A percentile compares a stretch with the other conserved stretches of the same genome.
Conservation (phyloP, 2,797 vertebrate genomes). For the Zonotrichia albicollis region DNA sequence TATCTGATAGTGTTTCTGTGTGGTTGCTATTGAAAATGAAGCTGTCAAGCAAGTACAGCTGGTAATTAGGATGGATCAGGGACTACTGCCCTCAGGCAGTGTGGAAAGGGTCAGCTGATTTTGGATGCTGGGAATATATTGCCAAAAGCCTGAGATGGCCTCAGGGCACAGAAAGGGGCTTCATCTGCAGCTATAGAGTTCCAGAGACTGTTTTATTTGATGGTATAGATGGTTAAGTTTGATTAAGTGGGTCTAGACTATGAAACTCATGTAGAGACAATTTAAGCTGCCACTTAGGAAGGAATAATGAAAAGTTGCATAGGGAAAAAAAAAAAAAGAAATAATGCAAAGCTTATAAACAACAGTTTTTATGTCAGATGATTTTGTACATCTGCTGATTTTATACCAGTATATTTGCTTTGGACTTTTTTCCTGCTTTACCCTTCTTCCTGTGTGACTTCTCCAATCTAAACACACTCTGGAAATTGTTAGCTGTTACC, state of each 20-base stretch:
- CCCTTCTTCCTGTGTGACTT: slow-evolving; percentile 31
- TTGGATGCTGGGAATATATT: background rate
- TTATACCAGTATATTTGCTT: slow-evolving; percentile 16
- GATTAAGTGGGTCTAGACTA: background rate
- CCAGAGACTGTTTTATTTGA: background rate
- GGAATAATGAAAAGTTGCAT: background rate
- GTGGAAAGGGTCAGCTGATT: background rate
- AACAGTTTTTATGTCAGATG: background rate
- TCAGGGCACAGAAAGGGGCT: background rate
- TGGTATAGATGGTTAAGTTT: background rate
- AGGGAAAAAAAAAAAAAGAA: background rate
- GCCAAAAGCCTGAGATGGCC: background rate
- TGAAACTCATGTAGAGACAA: background rate
- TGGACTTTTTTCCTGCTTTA: slow-evolving; percentile 12
- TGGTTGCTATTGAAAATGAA: background rate
- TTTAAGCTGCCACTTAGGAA: background rate
- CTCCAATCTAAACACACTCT: slow-evolving; percentile 39
- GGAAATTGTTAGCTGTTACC: slow-evolving; percentile 40
- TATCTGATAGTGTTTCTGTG: background rate
- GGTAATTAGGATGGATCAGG: background rate
- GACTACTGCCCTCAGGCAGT: background rate
- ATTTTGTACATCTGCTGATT: slow-evolving; percentile 33
- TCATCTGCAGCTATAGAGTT: background rate
- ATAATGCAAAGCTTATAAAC: background rate
- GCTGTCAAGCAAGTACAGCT: background rate